Percentiles rank a stretch among this genome's conserved stretches.
Conservation (phyloP, 2,888 invertebrate species). For the Brachypterus glaber region DNA sequence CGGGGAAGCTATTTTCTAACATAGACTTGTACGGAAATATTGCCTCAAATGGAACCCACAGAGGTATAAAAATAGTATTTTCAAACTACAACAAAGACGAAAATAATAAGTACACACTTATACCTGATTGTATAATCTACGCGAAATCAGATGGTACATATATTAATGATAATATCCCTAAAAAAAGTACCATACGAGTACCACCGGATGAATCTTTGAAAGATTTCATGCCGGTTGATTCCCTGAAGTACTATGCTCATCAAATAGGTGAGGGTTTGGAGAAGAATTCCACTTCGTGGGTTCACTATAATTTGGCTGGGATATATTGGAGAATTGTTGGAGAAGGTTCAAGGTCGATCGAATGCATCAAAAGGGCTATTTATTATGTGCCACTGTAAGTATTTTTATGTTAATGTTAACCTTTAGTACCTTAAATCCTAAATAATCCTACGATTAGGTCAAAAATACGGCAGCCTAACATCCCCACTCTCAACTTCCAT, state of each 20-base stretch:
- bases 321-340: constrained; percentile 71
- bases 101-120: constrained; percentile 30
- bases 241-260: constrained; percentile 48
- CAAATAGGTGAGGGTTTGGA: constrained; percentile 52
- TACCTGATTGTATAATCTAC: constrained; percentile 31
- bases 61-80: constrained; percentile 38
- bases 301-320: constrained; percentile 69
- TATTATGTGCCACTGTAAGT: constrained; percentile 62
- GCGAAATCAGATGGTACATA: constrained; percentile 47
- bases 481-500: too few species aligned
- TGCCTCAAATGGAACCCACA: constrained; percentile 47
- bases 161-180: constrained; percentile 55
- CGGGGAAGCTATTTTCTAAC: constrained; percentile 53
- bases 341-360: constrained; percentile 65
- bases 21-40: constrained; percentile 59
- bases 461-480: too few species aligned
- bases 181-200: constrained; percentile 45
- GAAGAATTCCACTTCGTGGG: constrained; percentile 65
- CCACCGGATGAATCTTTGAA: constrained; percentile 45
- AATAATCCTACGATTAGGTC: too few species aligned
- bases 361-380: constrained; percentile 67
- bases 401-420: constrained; percentile 6
- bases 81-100: constrained; percentile 25
- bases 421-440: too few species aligned
- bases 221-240: constrained; percentile 36